These are phyloP conservation scores for Percina caprodes DNA, from an alignment of 2,113 vertebrate species.

Conservation along the genomic window DNA sequence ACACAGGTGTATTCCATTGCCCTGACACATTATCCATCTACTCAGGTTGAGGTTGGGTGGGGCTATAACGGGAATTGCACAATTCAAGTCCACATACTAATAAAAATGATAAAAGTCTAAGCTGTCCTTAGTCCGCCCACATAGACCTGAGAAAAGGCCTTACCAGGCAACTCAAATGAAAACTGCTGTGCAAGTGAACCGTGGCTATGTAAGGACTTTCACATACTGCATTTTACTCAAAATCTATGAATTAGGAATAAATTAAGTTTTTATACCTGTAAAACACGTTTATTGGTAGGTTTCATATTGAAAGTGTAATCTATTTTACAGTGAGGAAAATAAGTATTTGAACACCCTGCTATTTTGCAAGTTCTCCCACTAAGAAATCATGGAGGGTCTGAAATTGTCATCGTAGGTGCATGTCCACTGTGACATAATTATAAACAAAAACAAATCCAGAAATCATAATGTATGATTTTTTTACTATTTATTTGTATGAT, in stretches of 20 bases:
- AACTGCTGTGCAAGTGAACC: neutral
- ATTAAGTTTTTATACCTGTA: no score
- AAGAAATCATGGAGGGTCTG: no score
- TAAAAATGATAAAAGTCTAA: slow-evolving; percentile 1
- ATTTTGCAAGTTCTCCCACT: no score
- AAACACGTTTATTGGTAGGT: neutral
- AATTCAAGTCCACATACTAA: neutral
- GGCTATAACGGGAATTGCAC: neutral
- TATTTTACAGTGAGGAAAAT: neutral
- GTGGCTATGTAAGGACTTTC: neutral
- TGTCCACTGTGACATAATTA: no score
- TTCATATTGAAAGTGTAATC: neutral
- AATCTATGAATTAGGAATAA: neutral
- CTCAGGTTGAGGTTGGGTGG: neutral
- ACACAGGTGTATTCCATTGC: neutral
- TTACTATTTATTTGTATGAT: no score
- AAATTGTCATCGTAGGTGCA: no score
- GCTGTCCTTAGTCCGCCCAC: neutral
- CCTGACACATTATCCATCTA: neutral
- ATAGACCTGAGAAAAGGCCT: neutral
- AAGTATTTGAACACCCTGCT: no score
- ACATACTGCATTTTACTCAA: neutral
- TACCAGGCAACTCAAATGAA: neutral
- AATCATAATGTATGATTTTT: no score
- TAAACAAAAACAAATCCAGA: no score